A percentile compares a stretch with the other conserved stretches of the same genome.
Evolutionary conservation across 1,140 invertebrate species (phyloP).

Genomic region (Leptopilina boulardi): DNA sequence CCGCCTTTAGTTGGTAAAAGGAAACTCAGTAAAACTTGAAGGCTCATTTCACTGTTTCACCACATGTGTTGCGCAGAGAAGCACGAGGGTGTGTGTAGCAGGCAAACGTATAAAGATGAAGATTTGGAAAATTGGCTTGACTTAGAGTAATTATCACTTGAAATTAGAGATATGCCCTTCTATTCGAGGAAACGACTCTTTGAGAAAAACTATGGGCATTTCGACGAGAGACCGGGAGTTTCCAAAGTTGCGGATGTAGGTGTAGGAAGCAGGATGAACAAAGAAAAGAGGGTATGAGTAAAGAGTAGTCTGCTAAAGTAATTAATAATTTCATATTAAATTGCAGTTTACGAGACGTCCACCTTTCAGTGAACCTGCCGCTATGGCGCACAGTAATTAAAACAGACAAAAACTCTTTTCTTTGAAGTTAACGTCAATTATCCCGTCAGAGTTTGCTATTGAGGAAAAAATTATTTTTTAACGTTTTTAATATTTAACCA

Average conservation of each 20-base stretch:
- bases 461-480: not conserved
- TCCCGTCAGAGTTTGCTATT: not conserved
- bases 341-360: constrained; percentile 29
- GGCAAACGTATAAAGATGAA: not conserved
- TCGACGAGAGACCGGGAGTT: not conserved
- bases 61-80: not conserved
- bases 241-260: constrained; percentile 11
- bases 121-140: constrained; percentile 2
- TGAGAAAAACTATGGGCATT: constrained; percentile 28
- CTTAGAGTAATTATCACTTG: not conserved
- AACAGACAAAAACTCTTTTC: constrained; percentile 9
- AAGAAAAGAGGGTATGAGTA: not conserved
- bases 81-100: not conserved
- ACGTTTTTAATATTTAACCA: not conserved
- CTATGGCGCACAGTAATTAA: not conserved
- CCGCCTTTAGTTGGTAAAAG: not conserved
- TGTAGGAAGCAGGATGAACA: constrained; percentile 18
- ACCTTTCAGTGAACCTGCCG: not conserved
- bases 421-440: not conserved
- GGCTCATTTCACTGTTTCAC: not conserved
- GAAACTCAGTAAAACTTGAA: not conserved
- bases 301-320: constrained; percentile 29
- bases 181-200: not conserved
- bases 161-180: not conserved
- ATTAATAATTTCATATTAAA: constrained; percentile 33